Conservation (phyloP, 1,140 invertebrate genomes). For the Pemphigus obesinymphae region DNA sequence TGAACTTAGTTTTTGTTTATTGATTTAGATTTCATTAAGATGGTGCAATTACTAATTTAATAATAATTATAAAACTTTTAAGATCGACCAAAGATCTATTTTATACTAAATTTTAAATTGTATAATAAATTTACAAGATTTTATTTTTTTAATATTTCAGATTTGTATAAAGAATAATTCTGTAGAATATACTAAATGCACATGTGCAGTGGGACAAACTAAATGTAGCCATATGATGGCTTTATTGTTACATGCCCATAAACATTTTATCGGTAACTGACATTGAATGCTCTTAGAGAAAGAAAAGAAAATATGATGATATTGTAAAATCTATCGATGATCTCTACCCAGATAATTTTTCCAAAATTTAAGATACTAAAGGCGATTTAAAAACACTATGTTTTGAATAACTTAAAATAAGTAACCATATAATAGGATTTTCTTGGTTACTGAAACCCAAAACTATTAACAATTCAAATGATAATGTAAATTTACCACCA, state of each 20-base stretch:
- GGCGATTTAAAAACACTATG: neutral
- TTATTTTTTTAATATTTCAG: neutral
- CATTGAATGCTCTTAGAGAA: neutral
- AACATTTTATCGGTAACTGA: neutral
- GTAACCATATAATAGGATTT: neutral
- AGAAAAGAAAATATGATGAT: neutral
- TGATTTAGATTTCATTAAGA: neutral
- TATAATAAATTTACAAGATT: neutral
- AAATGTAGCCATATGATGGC: neutral
- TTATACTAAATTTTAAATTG: neutral
- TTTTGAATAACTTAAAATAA: neutral
- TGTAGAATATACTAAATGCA: neutral
- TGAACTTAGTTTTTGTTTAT: neutral
- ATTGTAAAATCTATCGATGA: neutral
- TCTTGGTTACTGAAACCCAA: neutral
- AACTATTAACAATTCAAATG: neutral
- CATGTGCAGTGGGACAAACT: neutral
- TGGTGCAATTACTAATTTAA: neutral
- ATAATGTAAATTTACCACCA: neutral
- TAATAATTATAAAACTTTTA: neutral
- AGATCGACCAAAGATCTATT: neutral
- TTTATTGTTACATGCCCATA: neutral
- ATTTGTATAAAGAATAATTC: neutral
- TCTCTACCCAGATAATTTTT: neutral
- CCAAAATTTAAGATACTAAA: neutral